Base-by-base conservation (phyloP, 2,113 vertebrate species). In the Oreochromis spilurus region DNA sequence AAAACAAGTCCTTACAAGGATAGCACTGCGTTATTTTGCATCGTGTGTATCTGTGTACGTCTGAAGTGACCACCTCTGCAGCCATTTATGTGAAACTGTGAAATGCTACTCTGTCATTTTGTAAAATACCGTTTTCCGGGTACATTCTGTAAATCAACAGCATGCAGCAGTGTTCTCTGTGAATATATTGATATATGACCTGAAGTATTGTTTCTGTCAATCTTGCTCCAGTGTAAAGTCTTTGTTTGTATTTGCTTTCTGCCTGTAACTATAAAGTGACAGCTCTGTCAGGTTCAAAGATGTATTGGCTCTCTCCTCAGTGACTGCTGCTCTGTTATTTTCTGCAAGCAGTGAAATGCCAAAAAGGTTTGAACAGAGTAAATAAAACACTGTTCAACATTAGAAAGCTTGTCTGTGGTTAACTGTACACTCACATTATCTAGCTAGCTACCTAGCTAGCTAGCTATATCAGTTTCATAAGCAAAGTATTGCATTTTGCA, bases 101-200 rank as follows among this genome's bases (percentile, higher is more conserved):
- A 31, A 50, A 19, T 31, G 31, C 24, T 50, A n/a, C 26, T 50
- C 26, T 75, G 43, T 75, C 70, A 50, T 77, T 77, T 50, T 50
- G 17, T 19, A 29, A 75, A 75, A 29, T 48, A 48, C 67, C 4
- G 1, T 75, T 75, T 77, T 31, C 70, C 4, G 2, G 43, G 26
- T 77, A 77, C 45, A 31, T 77, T 19, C 26, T 77, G 72, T 77
- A 77, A 77, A 13, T 50, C 45, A 19, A 31, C 45, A 88, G 84
- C 77, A 84, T 81, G 84, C 62, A 86, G 53, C 84, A 12, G 67
- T 91, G 90, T 90, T 88, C 19, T 84, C 83, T 87, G 87, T 93
- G 88, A 77, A 52, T 86, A 91, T 91, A 92, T 93, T 86, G 91
- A 93, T 95, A 95, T 95, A 96, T 94, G 90, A 84, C 60, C 84